Base-by-base conservation (phyloP, 2,113 vertebrate species). In the Zapus hudsonius region DNA sequence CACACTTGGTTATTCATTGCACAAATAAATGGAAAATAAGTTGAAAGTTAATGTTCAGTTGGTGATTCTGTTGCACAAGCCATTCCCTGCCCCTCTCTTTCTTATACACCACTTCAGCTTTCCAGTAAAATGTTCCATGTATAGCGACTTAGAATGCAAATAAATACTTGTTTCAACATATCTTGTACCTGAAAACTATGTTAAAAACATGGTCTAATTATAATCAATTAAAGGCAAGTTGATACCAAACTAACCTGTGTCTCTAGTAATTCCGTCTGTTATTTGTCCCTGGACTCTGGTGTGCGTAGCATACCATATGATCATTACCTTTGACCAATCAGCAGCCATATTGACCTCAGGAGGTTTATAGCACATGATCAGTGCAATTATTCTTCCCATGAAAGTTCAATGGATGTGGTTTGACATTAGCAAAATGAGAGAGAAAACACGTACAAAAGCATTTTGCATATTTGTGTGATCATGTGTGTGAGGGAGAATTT, bases 121-220 rank as follows among this genome's bases (percentile, higher is more conserved):
- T 75, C 23, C 75, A 85, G 10, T 19, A 36, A 69, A 36, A 90
- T 64, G 75, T 36, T 93, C 89, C 42, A 3, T 2, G 38, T 73
- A 27, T 44, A 7, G 7, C 3, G 57, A 40, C n/a, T 80, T 75
- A 42, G 64, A 69, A 31, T 31, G 22, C 29, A 67, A 64, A 33
- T 25, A 67, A 64, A 84, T 52, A 72, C 31, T 92, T 95, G n/a
- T 94, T 96, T 55, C 66, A 84, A 81, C 38, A 94, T 83, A 92
- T n/a, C 44, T 78, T 64, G 16, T n/a, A 29, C 79, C 42, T 93
- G 72, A 86, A 87, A 59, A 67, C 31, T 36, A 36, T 4, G 78
- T 89, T 92, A 38, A 73, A 95, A 78, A 72, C n/a, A 31, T 88
- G 63, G 33, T 72, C 47, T 94, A 59, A 95, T 96, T 97, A 82